Conservation (phyloP, 2,888 invertebrate species). For the Axea sp. region DNA sequence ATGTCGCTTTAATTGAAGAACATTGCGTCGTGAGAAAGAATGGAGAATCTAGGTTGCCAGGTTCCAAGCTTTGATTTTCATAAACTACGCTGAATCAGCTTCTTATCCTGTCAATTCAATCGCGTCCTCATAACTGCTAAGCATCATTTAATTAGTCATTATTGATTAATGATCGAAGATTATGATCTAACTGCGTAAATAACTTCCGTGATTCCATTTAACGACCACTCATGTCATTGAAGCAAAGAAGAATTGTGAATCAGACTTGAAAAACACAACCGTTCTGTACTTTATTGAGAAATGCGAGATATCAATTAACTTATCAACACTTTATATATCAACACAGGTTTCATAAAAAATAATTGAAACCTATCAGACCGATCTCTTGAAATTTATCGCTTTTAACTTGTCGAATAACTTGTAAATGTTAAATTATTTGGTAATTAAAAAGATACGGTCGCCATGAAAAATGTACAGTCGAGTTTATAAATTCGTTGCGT, state of each 20-base stretch:
- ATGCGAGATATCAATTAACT: constrained; percentile 6
- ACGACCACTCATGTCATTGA: constrained; percentile 17
- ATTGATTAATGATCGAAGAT: constrained; percentile 3
- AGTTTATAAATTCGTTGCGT: constrained; percentile 28
- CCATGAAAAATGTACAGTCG: constrained; percentile 16
- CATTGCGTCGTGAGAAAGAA: constrained; percentile 29
- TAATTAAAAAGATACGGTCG: constrained; percentile 23
- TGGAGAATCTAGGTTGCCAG: constrained; percentile 31
- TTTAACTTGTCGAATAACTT: too few species aligned
- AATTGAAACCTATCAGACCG: too few species aligned
- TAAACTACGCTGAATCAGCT: constrained; percentile 17
- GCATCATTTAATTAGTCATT: constrained; percentile 36
- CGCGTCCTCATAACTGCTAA: constrained; percentile 18
- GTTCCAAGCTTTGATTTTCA: constrained; percentile 28
- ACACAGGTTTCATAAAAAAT: neutral
- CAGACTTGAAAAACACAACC: too few species aligned
- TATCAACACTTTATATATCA: constrained; percentile 8
- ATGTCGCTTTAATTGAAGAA: constrained; percentile 41
- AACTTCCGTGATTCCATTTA: constrained; percentile 28
- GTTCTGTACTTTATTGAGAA: constrained; percentile 5
- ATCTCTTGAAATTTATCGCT: too few species aligned
- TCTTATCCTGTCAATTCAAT: constrained; percentile 10
- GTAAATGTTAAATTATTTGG: constrained; percentile 12
- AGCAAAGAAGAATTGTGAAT: neutral
- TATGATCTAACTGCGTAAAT: constrained; percentile 28